Evolutionary conservation across 2,797 vertebrate species (phyloP), one percentile per base, ranked within the genome.

Genomic region (Gallinago solitaria): DNA sequence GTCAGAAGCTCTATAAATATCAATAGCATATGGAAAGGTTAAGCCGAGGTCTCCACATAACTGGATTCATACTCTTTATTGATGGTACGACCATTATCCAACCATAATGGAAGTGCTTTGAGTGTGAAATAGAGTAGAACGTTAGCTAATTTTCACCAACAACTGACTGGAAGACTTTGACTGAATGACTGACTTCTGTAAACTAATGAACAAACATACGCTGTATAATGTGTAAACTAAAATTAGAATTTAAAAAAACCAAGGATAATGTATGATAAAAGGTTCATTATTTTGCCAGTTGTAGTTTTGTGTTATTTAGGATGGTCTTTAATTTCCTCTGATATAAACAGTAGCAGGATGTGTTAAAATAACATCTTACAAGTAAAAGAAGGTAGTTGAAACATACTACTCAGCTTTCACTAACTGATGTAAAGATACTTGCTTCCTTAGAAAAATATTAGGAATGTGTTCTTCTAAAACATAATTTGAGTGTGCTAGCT

Each of bases 1-100:
- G 97, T 96, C 91, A 97, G 96, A 96, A 97, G 97, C 96, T 97
- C 94, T 98, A 96, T 97, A 98, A 98, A 95, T 97, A 97, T 96
- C 95, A 97, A 91, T 98, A 98, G 96, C 95, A 95, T 94, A 96
- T 96, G 94, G 96, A 97, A 97, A 97, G 95, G 89, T 97, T 96
- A 97, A 95, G 83, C 70, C 1, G n/a, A 89, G 93, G 93, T 97
- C 95, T 97, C 87, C 82, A 69, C 93, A 93, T 95, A 96, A 94
- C 83, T 94, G 68, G 60, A 95, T 94, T 96, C 90, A 89, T 94
- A 95, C 80, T 90, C 83, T 89, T 97, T 97, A 97, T 97, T 97
- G 97, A 97, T 96, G 96, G 83, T 90, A 75, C 57, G 95, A 64
- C 96, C 94, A 95, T 97, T 96, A 97, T 77, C 88, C 83, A 96